phyloP scores from a whole-genome alignment of 1,140 invertebrate species.

The Drosophila azteca region DNA sequence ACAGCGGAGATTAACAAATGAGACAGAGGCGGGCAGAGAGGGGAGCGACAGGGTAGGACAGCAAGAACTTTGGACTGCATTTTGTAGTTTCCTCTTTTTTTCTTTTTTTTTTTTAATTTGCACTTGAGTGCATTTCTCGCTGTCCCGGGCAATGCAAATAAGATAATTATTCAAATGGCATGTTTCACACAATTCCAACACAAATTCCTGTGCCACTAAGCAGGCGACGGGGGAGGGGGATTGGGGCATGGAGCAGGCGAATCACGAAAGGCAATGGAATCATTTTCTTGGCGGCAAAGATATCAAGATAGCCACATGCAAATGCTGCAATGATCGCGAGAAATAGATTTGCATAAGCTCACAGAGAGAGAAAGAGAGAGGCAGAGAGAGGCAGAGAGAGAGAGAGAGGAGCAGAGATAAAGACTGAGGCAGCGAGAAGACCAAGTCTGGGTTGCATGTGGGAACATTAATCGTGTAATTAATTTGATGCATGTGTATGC shows the following conservation, averaged over 20 bases:
- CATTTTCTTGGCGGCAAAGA: slow-evolving; percentile 75
- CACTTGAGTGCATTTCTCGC: slow-evolving; percentile 64
- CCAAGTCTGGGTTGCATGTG: slow-evolving; percentile 63
- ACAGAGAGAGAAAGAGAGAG: slow-evolving; percentile 6
- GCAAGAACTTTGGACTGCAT: slow-evolving; percentile 43
- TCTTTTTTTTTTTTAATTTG: slow-evolving; percentile 66
- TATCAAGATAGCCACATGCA: slow-evolving; percentile 80
- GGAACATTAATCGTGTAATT: slow-evolving; percentile 84
- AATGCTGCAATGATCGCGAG: slow-evolving; percentile 78
- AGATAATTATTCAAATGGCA: slow-evolving; percentile 84
- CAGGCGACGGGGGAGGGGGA: slow-evolving; percentile 15
- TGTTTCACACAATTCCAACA: slow-evolving; percentile 83
- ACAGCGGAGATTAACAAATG: slow-evolving; percentile 67
- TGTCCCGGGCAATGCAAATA: slow-evolving; percentile 76
- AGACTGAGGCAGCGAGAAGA: neutral
- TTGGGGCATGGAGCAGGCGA: slow-evolving; percentile 4
- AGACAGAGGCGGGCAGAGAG: slow-evolving; percentile 13
- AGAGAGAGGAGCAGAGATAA: neutral
- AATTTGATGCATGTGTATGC: slow-evolving; percentile 84
- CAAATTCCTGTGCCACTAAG: slow-evolving; percentile 60
- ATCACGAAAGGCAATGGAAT: slow-evolving; percentile 80
- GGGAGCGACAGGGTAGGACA: neutral
- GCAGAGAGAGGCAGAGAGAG: neutral
- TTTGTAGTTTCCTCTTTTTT: slow-evolving; percentile 25
- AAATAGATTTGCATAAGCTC: slow-evolving; percentile 79